These are phyloP conservation scores for Hemithea aestivaria DNA, from an alignment of 2,888 invertebrate genomes.

Conservation along the genomic window DNA sequence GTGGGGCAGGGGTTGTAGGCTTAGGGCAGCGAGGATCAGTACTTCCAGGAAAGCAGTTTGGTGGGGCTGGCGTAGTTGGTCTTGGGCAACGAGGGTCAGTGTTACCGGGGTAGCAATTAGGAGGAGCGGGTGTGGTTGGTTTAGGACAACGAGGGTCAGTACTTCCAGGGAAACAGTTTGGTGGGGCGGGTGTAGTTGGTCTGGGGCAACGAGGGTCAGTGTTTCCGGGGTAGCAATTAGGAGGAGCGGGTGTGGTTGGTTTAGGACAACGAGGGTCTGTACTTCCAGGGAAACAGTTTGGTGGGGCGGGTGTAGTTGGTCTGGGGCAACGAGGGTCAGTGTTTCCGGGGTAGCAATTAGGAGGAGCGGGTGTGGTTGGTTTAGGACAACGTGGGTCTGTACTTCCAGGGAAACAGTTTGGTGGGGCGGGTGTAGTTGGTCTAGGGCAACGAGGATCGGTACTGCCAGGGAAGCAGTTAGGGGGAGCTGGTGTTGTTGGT, in stretches of 20 bases:
- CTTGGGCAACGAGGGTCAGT: conserved; percentile 35
- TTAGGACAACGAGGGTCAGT: conserved; percentile 34
- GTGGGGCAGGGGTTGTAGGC: conserved; percentile 23
- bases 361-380: conserved; percentile 46
- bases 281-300: conserved; percentile 42
- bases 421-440: conserved; percentile 34
- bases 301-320: conserved; percentile 23
- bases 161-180: conserved; percentile 37
- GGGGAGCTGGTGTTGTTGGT: conserved; percentile 34
- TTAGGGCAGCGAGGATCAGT: conserved; percentile 40
- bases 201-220: conserved; percentile 32
- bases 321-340: conserved; percentile 29
- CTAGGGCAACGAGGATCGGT: conserved; percentile 39
- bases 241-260: conserved; percentile 25
- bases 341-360: conserved; percentile 60
- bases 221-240: conserved; percentile 36
- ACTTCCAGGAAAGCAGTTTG: conserved; percentile 39
- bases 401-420: conserved; percentile 30
- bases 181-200: conserved; percentile 29
- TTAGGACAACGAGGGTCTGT: conserved; percentile 33
- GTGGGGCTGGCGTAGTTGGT: conserved; percentile 30
- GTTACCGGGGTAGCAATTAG: conserved; percentile 38
- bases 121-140: conserved; percentile 29
- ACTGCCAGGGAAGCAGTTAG: conserved; percentile 31
- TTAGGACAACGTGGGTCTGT: conserved; percentile 26